A percentile compares a stretch with the other conserved stretches of the same genome.
Evolutionary conservation across 2,113 vertebrate genomes (phyloP).

Genomic region (Zosterops hypoxanthus): DNA sequence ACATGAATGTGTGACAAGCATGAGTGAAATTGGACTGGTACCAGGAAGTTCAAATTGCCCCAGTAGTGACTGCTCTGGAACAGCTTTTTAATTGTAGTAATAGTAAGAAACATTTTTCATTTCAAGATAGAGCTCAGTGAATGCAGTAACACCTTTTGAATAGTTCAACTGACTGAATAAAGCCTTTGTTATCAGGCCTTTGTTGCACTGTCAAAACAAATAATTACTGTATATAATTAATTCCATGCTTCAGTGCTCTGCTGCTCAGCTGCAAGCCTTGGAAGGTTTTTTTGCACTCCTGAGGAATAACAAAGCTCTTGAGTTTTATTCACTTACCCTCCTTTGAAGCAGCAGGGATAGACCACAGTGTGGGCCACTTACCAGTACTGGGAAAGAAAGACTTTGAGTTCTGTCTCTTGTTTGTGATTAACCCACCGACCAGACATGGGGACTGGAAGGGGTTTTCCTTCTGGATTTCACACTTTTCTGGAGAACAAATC

Average conservation of each 20-base stretch:
- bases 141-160: neutral
- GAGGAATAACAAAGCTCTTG: neutral
- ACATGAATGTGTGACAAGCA: neutral
- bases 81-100: neutral
- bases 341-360: neutral
- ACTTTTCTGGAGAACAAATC: neutral
- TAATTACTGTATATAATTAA: conserved; percentile 33
- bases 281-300: neutral
- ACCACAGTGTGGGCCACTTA: neutral
- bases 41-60: neutral
- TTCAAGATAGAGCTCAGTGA: neutral
- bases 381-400: neutral
- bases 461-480: neutral
- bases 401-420: neutral
- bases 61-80: neutral
- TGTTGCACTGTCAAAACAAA: conserved; percentile 16
- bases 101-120: neutral
- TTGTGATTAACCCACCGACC: neutral
- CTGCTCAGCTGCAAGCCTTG: neutral
- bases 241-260: neutral
- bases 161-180: neutral
- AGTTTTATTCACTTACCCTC: neutral
- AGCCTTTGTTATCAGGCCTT: conserved; percentile 9
- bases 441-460: neutral
- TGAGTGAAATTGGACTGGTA: neutral